These are phyloP conservation scores for Gymnodraco acuticeps DNA, from an alignment of 2,797 vertebrate genomes.

Conservation along the genomic window DNA sequence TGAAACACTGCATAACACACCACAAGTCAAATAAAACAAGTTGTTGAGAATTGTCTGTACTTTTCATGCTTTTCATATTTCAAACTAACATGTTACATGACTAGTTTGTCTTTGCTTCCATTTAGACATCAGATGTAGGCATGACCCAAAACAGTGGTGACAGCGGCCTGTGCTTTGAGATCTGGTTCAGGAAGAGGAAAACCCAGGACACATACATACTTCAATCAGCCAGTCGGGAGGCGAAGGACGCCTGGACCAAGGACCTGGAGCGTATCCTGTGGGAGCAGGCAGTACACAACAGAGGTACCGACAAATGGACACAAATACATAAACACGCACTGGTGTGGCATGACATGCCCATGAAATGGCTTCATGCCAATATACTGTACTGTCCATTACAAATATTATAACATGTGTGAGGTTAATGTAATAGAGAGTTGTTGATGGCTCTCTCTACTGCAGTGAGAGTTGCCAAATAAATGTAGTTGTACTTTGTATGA, in stretches of 20 bases:
- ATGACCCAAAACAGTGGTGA: constrained; percentile 88
- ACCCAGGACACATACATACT: constrained; percentile 87
- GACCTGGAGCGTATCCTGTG: constrained; percentile 89
- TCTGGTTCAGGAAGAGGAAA: constrained; percentile 90
- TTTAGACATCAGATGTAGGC: constrained; percentile 87
- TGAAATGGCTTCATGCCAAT: no score
- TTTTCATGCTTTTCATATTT: neutral
- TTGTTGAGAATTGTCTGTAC: no score
- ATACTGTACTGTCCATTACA: no score
- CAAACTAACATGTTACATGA: neutral
- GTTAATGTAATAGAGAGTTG: neutral
- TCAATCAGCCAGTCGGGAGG: constrained; percentile 78
- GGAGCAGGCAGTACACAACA: constrained; percentile 89
- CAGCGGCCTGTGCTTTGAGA: constrained; percentile 88
- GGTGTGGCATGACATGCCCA: neutral
- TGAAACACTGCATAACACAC: neutral
- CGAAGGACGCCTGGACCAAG: constrained; percentile 86
- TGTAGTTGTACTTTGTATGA: no score
- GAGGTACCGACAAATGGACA: constrained; percentile 71
- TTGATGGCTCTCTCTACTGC: neutral
- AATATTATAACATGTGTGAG: no score
- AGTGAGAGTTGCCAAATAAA: no score
- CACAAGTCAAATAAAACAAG: no score
- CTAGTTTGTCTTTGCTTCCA: constrained; percentile 18
- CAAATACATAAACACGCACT: neutral